Evolutionary conservation across 2,888 invertebrate genomes (phyloP).

Genomic region (Villa cingulata): DNA sequence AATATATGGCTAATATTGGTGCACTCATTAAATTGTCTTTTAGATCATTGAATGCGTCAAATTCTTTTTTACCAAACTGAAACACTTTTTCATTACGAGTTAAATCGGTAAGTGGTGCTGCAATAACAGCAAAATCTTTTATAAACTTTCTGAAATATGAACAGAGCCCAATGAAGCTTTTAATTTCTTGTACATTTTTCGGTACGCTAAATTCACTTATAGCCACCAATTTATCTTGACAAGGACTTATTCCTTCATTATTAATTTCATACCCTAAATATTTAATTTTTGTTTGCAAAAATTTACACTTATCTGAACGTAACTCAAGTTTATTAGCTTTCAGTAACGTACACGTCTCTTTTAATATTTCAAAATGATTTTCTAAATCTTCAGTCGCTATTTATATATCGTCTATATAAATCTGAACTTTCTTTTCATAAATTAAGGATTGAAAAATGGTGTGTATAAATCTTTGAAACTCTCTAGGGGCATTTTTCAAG

Average conservation of each 20-base stretch:
- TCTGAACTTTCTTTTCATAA: too few relatives aligned
- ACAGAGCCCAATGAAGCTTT: not conserved
- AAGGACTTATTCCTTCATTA: not conserved
- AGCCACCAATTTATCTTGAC: not conserved
- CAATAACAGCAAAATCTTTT: not conserved
- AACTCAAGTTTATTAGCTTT: not conserved
- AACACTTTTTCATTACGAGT: too few relatives aligned
- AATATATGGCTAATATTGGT: too few relatives aligned
- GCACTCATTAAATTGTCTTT: too few relatives aligned
- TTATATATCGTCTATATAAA: not conserved
- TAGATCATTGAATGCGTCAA: too few relatives aligned
- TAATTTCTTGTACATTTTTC: not conserved
- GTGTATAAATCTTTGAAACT: not conserved
- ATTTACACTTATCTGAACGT: not conserved
- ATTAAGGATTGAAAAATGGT: not conserved
- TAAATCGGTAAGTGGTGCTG: too few relatives aligned
- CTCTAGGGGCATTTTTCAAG: not conserved
- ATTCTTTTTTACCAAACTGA: too few relatives aligned
- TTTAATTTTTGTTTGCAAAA: not conserved
- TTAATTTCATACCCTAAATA: not conserved
- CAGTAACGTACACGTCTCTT: not conserved
- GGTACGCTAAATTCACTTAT: not conserved
- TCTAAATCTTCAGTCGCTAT: not conserved
- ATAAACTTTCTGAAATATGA: not conserved
- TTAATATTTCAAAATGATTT: not conserved